Conservation (phyloP, 2,113 vertebrate genomes). For the Perccottus glenii region DNA sequence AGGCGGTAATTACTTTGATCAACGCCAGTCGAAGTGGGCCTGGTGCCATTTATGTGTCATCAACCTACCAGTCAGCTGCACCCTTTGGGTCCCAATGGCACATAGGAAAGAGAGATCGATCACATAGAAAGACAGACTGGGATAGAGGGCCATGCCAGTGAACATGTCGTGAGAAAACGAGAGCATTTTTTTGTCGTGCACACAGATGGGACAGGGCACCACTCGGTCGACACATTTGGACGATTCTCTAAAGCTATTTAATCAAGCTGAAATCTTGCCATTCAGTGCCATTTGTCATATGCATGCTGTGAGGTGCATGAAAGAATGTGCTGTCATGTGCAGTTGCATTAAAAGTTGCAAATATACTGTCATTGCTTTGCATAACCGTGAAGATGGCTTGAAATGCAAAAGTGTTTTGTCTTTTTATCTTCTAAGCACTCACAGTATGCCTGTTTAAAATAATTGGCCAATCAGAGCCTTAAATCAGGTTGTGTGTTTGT, state of each 20-base stretch:
- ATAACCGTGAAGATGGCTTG: no score
- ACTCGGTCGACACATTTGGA: not conserved
- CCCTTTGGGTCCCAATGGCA: constrained; percentile 40
- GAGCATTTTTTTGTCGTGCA: constrained; percentile 11
- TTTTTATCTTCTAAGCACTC: no score
- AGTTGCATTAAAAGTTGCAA: no score
- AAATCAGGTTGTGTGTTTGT: no score
- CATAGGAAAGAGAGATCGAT: constrained; percentile 31
- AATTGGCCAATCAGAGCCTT: no score
- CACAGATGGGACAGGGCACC: constrained; percentile 44
- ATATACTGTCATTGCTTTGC: no score
- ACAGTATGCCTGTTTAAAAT: no score
- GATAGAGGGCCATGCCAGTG: constrained; percentile 30
- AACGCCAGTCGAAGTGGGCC: constrained; percentile 30
- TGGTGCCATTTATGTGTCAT: constrained; percentile 46
- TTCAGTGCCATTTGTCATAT: no score
- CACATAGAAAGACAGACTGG: constrained; percentile 24
- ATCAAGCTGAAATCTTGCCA: no score
- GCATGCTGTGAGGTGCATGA: not conserved
- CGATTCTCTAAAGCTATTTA: no score
- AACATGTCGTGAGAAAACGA: constrained; percentile 42
- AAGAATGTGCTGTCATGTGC: not conserved
- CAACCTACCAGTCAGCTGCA: constrained; percentile 55
- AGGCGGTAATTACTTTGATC: constrained; percentile 32
- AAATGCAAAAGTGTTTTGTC: no score